phyloP scores from a whole-genome alignment of 2,797 vertebrate species.

The Poecilia wingei region DNA sequence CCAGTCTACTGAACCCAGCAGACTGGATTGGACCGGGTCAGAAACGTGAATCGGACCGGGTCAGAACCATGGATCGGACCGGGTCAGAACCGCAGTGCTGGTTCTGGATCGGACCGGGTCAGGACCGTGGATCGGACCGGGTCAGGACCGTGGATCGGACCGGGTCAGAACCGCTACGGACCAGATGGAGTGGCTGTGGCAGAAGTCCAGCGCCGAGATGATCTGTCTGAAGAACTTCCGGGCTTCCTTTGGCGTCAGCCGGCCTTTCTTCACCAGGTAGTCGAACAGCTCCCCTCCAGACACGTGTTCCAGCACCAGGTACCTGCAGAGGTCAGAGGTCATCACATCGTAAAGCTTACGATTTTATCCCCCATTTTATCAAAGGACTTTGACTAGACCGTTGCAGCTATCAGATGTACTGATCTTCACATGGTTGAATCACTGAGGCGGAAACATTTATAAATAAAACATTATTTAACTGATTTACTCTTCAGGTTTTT shows the following conservation, averaged over 20 bases:
- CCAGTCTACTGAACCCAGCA: no score
- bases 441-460: neutral
- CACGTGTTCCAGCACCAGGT: conserved; percentile 97
- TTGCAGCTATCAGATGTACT: neutral
- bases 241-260: conserved; percentile 96
- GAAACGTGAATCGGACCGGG: no score
- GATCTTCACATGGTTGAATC: no score
- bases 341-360: no score
- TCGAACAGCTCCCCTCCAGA: conserved; percentile 98
- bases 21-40: no score
- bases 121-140: no score
- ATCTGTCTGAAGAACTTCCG: conserved; percentile 99
- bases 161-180: conserved; percentile 46
- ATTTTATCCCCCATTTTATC: neutral
- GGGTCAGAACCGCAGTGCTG: no score
- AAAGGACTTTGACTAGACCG: neutral
- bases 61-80: no score
- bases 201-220: conserved; percentile 98
- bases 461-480: neutral
- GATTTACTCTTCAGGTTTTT: neutral
- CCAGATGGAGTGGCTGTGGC: conserved; percentile 99
- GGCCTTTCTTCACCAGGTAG: conserved; percentile 97
- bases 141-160: no score
- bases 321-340: conserved; percentile 74
- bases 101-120: no score